Conservation (phyloP, 2,888 invertebrate species). For the Apomyelois bistriatella region DNA sequence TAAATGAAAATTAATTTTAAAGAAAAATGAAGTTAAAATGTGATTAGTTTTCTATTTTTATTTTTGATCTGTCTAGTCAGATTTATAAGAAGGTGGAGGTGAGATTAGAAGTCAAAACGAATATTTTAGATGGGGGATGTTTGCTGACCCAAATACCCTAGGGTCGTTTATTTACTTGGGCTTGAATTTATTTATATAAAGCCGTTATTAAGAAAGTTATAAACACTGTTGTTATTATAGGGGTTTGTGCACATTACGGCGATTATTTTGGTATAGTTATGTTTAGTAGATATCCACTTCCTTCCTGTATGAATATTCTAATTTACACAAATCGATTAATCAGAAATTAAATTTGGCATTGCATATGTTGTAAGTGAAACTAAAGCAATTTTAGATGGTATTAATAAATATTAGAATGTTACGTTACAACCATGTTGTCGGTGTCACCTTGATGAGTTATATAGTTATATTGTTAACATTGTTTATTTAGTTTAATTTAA, state of each 20-base stretch:
- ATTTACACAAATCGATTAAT: neutral
- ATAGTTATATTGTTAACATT: too few species aligned
- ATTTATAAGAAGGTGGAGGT: neutral
- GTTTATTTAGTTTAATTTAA: too few species aligned
- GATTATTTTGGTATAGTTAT: neutral
- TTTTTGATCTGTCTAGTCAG: neutral
- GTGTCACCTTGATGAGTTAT: too few species aligned
- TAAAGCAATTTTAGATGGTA: neutral
- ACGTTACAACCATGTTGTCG: too few species aligned
- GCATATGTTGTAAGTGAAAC: neutral
- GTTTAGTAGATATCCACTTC: neutral
- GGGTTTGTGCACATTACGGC: too few species aligned
- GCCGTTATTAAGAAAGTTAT: slow-evolving; percentile 9
- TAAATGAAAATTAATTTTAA: too few species aligned
- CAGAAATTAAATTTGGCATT: neutral
- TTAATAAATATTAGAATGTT: too few species aligned
- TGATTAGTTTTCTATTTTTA: neutral
- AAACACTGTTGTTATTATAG: slow-evolving; percentile 4
- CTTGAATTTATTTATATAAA: slow-evolving; percentile 1
- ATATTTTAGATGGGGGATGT: slow-evolving; percentile 1
- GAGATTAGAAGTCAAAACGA: neutral
- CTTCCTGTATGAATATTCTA: neutral
- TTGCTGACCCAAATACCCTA: slow-evolving; percentile 6
- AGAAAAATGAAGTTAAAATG: too few species aligned
- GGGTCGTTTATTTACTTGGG: slow-evolving; percentile 7